A percentile compares a stretch with the other conserved stretches of the same genome.
Evolutionary conservation across 2,888 invertebrate genomes (phyloP).

Genomic region (Syrista parreyssii): DNA sequence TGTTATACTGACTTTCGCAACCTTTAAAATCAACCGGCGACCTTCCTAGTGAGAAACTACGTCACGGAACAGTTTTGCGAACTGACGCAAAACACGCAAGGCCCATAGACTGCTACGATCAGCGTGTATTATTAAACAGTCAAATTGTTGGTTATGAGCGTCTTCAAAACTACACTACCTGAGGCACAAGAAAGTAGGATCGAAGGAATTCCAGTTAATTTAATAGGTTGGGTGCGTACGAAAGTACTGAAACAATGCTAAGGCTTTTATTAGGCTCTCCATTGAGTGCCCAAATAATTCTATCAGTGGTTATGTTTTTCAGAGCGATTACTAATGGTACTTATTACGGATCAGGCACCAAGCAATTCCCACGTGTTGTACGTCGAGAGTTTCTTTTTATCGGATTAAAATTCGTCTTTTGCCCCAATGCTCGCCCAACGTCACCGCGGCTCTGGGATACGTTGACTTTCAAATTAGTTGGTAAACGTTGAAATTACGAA

Average conservation of each 20-base stretch:
- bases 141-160: not conserved
- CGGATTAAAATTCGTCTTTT: not conserved
- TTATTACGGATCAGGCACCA: not conserved
- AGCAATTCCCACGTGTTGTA: not conserved
- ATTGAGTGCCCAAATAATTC: not conserved
- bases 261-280: not conserved
- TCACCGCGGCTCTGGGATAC: not conserved
- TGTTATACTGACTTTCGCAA: not conserved
- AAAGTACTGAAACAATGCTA: not conserved
- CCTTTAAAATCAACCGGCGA: not conserved
- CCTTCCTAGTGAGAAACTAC: not conserved
- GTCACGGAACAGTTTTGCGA: not conserved
- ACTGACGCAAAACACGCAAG: not conserved
- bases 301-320: not conserved
- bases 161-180: not conserved
- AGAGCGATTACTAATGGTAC: not conserved
- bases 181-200: not conserved
- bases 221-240: not conserved
- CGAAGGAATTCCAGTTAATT: not conserved
- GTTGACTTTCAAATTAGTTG: constrained; percentile 17
- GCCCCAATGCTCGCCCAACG: not conserved
- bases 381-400: not conserved
- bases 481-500: constrained; percentile 22
- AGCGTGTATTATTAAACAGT: not conserved
- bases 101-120: not conserved